A percentile compares a stretch with the other conserved stretches of the same genome.
Conservation (phyloP, 1,140 invertebrate genomes). For the Hormaphis cornu region DNA sequence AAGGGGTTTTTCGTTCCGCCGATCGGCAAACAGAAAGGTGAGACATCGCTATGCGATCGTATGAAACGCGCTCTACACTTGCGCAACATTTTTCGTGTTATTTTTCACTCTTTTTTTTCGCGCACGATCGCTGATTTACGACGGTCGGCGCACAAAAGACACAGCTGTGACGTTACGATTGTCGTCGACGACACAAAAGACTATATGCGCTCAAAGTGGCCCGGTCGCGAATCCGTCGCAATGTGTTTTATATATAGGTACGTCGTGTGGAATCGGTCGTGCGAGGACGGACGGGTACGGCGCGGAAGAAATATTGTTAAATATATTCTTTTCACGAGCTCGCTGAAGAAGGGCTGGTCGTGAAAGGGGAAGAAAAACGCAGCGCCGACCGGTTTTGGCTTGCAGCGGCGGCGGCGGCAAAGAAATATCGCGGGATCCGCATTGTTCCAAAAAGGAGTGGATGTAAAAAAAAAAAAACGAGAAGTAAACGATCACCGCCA, state of each 20-base stretch:
- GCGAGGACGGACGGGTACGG: too few species aligned
- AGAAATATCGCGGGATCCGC: not conserved
- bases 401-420: not conserved
- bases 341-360: not conserved
- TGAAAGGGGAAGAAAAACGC: not conserved
- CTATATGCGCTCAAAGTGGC: constrained; percentile 3
- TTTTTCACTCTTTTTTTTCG: too few species aligned
- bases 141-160: constrained; percentile 21
- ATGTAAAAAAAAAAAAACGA: not conserved
- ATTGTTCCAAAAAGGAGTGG: not conserved
- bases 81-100: too few species aligned
- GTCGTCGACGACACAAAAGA: constrained; percentile 3
- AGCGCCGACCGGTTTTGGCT: not conserved
- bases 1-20: too few species aligned
- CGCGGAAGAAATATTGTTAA: too few species aligned
- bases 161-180: too few species aligned
- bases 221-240: constrained; percentile 26
- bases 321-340: constrained; percentile 23
- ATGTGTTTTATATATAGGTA: not conserved
- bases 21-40: too few species aligned
- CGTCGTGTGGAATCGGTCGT: not conserved
- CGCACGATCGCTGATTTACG: constrained; percentile 23
- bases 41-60: too few species aligned
- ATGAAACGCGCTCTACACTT: too few species aligned
- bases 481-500: not conserved